These are phyloP conservation scores for Lacerta bilineata DNA, from an alignment of 2,797 vertebrate species.

Conservation along the genomic window DNA sequence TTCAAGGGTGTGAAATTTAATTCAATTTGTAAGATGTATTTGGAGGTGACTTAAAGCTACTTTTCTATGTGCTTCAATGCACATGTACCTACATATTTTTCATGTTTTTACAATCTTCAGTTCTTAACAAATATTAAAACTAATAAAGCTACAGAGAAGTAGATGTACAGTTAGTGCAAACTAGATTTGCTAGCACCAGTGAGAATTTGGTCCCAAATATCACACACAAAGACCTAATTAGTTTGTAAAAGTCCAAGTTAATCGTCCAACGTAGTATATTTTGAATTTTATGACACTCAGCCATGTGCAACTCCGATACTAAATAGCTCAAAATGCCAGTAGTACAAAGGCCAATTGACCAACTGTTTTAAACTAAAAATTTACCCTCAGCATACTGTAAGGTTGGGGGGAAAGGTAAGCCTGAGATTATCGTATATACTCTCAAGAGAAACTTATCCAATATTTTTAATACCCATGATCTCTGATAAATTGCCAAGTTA, in stretches of 20 bases:
- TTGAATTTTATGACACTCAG: background rate
- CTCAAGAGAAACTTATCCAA: background rate
- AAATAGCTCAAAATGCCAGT: slow-evolving; percentile 16
- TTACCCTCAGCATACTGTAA: background rate
- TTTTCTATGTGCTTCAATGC: slow-evolving; percentile 27
- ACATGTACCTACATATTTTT: background rate
- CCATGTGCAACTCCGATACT: background rate
- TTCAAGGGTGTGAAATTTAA: slow-evolving; percentile 61
- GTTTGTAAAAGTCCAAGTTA: slow-evolving; percentile 7
- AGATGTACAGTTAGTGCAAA: background rate
- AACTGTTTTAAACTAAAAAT: slow-evolving; percentile 36
- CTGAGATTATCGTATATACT: background rate
- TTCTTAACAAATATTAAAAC: background rate
- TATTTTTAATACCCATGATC: background rate
- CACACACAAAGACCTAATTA: slow-evolving; percentile 26
- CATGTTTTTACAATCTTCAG: background rate
- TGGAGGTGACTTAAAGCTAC: slow-evolving; percentile 46
- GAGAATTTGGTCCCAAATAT: background rate
- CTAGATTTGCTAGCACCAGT: background rate
- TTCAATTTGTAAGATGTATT: slow-evolving; percentile 53
- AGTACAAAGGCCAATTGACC: background rate
- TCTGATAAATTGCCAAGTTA: background rate
- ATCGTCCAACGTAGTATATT: slow-evolving; percentile 21
- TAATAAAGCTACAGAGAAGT: background rate
- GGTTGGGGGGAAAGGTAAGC: background rate